Base-by-base conservation (phyloP, 2,888 invertebrate species). In the Matsumyia berberina region DNA sequence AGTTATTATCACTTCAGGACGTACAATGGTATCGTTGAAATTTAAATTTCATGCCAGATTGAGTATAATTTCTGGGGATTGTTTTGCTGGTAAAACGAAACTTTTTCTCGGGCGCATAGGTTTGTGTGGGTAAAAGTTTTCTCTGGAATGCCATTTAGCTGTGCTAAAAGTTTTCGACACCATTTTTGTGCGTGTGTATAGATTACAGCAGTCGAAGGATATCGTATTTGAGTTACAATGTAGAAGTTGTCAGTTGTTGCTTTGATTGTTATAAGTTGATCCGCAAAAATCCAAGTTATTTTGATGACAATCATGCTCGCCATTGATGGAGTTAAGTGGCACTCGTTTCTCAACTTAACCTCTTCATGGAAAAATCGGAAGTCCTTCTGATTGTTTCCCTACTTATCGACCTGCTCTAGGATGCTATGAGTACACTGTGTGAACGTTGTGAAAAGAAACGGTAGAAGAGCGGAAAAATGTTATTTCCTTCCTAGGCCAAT, bases 1-100 rank as follows among this genome's bases (percentile, higher is more conserved):
- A 44, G 62, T 24, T 35, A 55, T 62, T 73, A 53, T 73, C 73
- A 55, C 62, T 53, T 55, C 42, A 55, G 55, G 53, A 60, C 2
- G 51, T 51, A 51, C 35, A 37, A 46, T 57, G 74, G 55, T 53
- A 55, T 35, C 53, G 55, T 74, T 35, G 64, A 55, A 58, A 76
- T 76, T 67, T 67, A 64, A 66, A 66, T 46, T 74, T 74, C 55
- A 64, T 64, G 57, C 64, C 74, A 66, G 74, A 74, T 66, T 74
- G 64, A 35, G 64, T 74, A 46, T 74, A 64, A 74, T 74, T 74
- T 57, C 46, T 74, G 29, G 35, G 35, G 19, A 74, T 64, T 74
- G 64, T 74, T 74, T 74, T 35, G 31, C 42, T 73, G 69, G 35
- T 46, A n/a, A 44, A 73, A 15, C 11, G 35, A 73, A 73, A 73